phyloP scores from a whole-genome alignment of 2,888 invertebrate species.

The Leistus spinibarbis region DNA sequence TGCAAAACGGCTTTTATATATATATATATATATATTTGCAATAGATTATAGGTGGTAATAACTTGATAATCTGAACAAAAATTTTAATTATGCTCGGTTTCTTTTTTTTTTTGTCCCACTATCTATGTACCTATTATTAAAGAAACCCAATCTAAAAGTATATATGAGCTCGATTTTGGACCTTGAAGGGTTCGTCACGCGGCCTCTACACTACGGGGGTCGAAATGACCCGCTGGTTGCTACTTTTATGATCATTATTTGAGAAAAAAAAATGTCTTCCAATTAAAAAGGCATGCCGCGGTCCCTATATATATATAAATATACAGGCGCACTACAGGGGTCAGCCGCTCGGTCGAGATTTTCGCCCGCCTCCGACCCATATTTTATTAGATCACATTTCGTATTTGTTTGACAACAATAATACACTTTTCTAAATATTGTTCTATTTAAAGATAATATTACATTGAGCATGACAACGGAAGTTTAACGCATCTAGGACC shows the following conservation, averaged over 20 bases:
- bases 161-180: background rate
- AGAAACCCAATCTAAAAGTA: background rate
- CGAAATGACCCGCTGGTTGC: constrained; percentile 24
- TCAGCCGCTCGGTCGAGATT: constrained; percentile 42
- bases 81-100: no score
- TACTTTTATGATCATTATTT: constrained; percentile 57
- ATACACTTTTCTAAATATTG: background rate
- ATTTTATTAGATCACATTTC: background rate
- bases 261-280: constrained; percentile 58
- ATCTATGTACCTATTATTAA: background rate
- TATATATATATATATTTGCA: no score
- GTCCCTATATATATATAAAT: constrained; percentile 57
- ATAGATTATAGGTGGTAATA: no score
- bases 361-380: background rate
- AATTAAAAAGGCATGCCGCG: constrained; percentile 58
- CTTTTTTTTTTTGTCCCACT: background rate
- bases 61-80: no score
- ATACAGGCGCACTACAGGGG: constrained; percentile 56
- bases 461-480: no score
- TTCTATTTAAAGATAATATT: no score
- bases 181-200: constrained; percentile 2
- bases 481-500: no score
- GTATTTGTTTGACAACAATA: background rate
- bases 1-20: no score
- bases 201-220: constrained; percentile 32